Evolutionary conservation across 2,797 vertebrate species (phyloP).

Genomic region (Mionectes olivaceus): DNA sequence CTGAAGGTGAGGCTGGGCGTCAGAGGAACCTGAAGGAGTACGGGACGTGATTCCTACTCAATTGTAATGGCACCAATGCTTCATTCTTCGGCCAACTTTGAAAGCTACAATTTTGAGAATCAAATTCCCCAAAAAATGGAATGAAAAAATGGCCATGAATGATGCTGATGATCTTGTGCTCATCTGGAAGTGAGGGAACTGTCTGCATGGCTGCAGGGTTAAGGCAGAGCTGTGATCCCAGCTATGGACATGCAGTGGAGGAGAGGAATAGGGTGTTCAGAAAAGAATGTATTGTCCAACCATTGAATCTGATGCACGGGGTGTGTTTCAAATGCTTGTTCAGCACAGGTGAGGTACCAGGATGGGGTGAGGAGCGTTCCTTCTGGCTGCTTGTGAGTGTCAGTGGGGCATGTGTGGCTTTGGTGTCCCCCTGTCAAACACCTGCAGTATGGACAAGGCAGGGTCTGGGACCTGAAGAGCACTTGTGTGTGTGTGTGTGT

Average conservation of each 20-base stretch:
- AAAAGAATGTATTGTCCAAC: background rate
- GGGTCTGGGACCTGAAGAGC: background rate
- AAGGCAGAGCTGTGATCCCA: background rate
- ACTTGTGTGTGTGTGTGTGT: background rate
- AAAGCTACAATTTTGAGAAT: background rate
- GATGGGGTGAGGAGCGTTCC: background rate
- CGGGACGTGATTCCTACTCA: background rate
- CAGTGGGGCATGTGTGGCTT: background rate
- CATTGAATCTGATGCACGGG: background rate
- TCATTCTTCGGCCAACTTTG: background rate
- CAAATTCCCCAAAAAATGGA: background rate
- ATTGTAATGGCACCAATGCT: background rate
- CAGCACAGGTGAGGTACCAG: background rate
- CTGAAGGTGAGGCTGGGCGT: background rate
- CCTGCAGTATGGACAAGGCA: background rate
- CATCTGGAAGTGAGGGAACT: background rate
- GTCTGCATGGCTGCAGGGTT: background rate
- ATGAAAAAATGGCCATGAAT: background rate
- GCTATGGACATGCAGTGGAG: fast-evolving
- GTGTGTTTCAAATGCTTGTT: background rate
- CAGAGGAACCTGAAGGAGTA: background rate
- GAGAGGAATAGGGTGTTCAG: background rate
- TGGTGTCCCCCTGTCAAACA: background rate
- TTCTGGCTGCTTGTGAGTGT: background rate
- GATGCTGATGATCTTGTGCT: background rate